phyloP scores from a whole-genome alignment of 2,113 vertebrate species.

The Gopherus evgoodei region DNA sequence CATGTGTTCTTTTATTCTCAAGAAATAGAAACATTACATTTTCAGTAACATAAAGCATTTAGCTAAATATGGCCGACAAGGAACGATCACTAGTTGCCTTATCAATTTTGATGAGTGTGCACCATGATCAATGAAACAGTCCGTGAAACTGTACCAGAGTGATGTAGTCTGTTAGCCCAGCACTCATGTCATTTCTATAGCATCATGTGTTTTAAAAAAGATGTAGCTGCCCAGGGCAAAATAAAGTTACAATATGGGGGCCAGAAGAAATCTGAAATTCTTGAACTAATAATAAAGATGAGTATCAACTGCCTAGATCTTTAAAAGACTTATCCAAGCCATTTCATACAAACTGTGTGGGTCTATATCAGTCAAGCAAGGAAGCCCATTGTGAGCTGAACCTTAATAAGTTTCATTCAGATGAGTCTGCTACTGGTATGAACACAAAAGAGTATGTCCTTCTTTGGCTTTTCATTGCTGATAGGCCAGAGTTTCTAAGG shows the following conservation, averaged over 20 bases:
- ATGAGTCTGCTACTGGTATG: neutral
- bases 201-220: neutral
- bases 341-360: neutral
- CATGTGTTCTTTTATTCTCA: constrained; percentile 20
- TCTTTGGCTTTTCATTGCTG: neutral
- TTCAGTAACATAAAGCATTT: constrained; percentile 27
- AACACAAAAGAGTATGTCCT: neutral
- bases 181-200: neutral
- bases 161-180: neutral
- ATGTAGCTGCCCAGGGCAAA: neutral
- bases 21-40: neutral
- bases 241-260: neutral
- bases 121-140: neutral
- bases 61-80: constrained; percentile 24
- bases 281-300: neutral
- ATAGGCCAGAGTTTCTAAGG: neutral
- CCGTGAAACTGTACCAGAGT: neutral
- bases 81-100: neutral
- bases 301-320: neutral
- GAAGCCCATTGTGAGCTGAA: neutral
- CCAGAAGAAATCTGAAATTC: neutral
- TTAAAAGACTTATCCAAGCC: neutral
- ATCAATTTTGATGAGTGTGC: neutral
- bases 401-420: neutral
- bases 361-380: fast-evolving